Evolutionary conservation across 2,113 vertebrate species (phyloP).

Genomic region (Oryzias celebensis): DNA sequence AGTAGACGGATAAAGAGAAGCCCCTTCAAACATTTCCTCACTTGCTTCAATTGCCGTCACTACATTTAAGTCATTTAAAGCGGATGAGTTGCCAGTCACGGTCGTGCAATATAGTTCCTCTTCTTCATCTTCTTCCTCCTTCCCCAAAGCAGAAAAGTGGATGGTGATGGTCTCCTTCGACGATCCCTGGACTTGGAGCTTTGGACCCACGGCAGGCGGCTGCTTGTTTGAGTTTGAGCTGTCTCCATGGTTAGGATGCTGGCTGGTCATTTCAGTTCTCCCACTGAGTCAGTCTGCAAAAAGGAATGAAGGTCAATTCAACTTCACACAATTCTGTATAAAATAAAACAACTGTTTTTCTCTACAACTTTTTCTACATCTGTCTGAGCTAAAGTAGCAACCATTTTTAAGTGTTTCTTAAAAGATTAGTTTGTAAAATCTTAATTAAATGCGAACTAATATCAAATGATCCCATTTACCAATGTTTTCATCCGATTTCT

Average conservation of each 20-base stretch:
- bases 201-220: constrained; percentile 77
- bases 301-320: not conserved
- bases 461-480: too few relatives aligned
- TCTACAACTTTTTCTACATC: too few relatives aligned
- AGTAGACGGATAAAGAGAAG: constrained; percentile 49
- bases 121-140: constrained; percentile 94
- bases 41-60: constrained; percentile 90
- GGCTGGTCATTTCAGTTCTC: constrained; percentile 92
- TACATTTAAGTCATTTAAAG: constrained; percentile 83
- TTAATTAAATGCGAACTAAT: too few relatives aligned
- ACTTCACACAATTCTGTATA: too few relatives aligned
- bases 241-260: constrained; percentile 87
- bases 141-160: constrained; percentile 93
- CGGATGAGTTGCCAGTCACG: constrained; percentile 46
- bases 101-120: constrained; percentile 77
- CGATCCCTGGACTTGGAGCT: constrained; percentile 90
- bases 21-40: constrained; percentile 88
- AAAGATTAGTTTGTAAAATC: too few relatives aligned
- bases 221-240: constrained; percentile 73
- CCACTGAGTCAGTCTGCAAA: constrained; percentile 78
- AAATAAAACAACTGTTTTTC: too few relatives aligned
- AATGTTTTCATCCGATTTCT: too few relatives aligned
- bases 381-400: too few relatives aligned
- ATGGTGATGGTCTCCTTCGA: constrained; percentile 92
- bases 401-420: too few relatives aligned